A percentile compares a stretch with the other conserved stretches of the same genome.
phyloP scores from a whole-genome alignment of 2,797 vertebrate genomes.

The Distichodus sexfasciatus region DNA sequence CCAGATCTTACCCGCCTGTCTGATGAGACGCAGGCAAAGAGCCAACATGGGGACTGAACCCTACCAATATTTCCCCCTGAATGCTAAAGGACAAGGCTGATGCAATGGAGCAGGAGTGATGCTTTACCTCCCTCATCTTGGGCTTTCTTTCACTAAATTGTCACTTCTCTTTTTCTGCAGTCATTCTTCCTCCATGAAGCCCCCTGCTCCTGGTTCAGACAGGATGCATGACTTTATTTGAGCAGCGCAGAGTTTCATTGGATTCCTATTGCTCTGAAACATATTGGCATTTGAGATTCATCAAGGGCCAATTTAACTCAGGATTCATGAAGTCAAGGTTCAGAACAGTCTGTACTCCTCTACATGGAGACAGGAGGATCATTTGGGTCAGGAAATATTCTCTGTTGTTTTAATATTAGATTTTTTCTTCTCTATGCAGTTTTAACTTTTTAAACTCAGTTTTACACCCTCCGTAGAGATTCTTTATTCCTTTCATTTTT shows the following conservation, averaged over 20 bases:
- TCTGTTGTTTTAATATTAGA: not conserved
- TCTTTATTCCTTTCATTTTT: too few relatives aligned
- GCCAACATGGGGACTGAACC: slow-evolving; percentile 65
- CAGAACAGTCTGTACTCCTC: slow-evolving; percentile 51
- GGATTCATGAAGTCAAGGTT: slow-evolving; percentile 71
- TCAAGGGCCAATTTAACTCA: slow-evolving; percentile 80
- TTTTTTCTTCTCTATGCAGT: not conserved
- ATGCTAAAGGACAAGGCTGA: slow-evolving; percentile 73
- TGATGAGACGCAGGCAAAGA: slow-evolving; percentile 72
- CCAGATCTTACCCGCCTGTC: slow-evolving; percentile 65
- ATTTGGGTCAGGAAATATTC: not conserved
- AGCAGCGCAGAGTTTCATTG: slow-evolving; percentile 70
- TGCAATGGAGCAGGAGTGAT: slow-evolving; percentile 55
- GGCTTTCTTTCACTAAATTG: slow-evolving; percentile 48
- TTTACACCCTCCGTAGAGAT: too few relatives aligned
- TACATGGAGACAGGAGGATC: not conserved
- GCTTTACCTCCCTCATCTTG: slow-evolving; percentile 63
- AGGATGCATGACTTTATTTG: slow-evolving; percentile 78
- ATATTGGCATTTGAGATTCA: slow-evolving; percentile 72
- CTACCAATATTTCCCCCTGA: slow-evolving; percentile 70
- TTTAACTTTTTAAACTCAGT: too few relatives aligned
- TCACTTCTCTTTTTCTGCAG: slow-evolving; percentile 66
- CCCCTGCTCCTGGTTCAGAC: slow-evolving; percentile 60
- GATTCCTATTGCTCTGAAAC: slow-evolving; percentile 76
- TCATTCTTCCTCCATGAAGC: slow-evolving; percentile 72